Percentiles rank a stretch among this genome's conserved stretches.
These are phyloP conservation scores for Molossus molossus DNA, from an alignment of 2,797 vertebrate species.

Conservation along the genomic window DNA sequence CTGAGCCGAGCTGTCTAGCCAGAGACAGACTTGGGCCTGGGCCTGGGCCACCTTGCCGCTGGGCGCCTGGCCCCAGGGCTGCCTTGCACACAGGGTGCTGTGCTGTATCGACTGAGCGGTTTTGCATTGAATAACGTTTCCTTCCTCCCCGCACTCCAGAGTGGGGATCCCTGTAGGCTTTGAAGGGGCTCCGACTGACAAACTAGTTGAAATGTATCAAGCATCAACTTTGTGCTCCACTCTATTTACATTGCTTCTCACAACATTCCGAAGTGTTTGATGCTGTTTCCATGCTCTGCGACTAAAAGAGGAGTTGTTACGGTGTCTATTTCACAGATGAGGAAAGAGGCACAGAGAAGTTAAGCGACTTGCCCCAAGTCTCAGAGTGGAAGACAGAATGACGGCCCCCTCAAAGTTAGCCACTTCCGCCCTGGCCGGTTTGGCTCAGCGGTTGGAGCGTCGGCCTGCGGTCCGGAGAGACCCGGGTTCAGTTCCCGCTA, in stretches of 20 bases:
- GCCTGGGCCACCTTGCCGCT: background rate
- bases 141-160: background rate
- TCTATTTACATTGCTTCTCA: background rate
- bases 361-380: background rate
- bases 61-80: background rate
- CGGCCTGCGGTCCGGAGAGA: no score
- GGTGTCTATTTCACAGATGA: background rate
- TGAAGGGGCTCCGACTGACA: background rate
- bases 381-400: background rate
- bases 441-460: no score
- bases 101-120: background rate
- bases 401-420: fast-evolving
- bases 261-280: background rate
- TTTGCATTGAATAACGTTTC: background rate
- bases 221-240: background rate
- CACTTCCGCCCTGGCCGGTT: no score
- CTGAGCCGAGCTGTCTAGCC: background rate
- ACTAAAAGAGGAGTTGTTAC: background rate
- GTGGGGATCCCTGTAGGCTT: background rate
- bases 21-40: background rate
- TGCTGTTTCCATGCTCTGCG: background rate
- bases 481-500: no score
- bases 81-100: background rate
- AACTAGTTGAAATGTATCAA: background rate
- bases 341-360: background rate